phyloP scores from a whole-genome alignment of 2,113 vertebrate species.

The Cyprinodon brontotheroides region DNA sequence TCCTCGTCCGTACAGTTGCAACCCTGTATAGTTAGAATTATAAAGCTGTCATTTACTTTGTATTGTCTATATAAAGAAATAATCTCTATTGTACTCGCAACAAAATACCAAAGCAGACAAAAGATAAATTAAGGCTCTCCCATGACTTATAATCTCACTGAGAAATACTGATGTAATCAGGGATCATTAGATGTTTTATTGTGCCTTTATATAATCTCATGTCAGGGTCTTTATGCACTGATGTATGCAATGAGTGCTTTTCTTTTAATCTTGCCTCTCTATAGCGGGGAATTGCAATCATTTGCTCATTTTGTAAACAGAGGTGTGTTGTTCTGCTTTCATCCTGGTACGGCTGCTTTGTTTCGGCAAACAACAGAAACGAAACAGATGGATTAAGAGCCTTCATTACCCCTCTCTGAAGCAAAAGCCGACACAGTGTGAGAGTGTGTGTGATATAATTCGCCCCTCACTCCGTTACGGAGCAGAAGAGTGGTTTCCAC shows the following conservation, averaged over 20 bases:
- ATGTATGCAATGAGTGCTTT: constrained; percentile 12
- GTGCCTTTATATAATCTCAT: not conserved
- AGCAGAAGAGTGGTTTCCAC: constrained; percentile 59
- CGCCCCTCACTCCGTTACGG: constrained; percentile 41
- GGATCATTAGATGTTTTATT: constrained; percentile 3
- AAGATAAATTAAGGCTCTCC: constrained; percentile 34
- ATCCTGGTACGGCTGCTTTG: constrained; percentile 55
- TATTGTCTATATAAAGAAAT: not conserved
- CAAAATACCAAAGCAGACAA: not conserved
- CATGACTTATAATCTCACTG: constrained; percentile 30
- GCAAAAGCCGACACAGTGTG: constrained; percentile 35
- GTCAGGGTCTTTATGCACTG: constrained; percentile 11
- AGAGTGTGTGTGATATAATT: constrained; percentile 46
- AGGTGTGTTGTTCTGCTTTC: constrained; percentile 57
- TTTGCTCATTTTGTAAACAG: constrained; percentile 58
- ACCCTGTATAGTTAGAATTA: too few species aligned
- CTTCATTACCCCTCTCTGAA: constrained; percentile 65
- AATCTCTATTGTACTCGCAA: not conserved
- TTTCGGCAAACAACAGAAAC: constrained; percentile 53
- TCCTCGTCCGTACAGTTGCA: too few species aligned
- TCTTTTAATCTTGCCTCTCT: constrained; percentile 37
- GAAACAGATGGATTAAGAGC: constrained; percentile 72
- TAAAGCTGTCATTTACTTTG: not conserved
- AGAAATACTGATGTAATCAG: constrained; percentile 33
- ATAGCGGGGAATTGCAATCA: constrained; percentile 46